Conservation (phyloP, 2,113 vertebrate species). For the Cisticola juncidis region DNA sequence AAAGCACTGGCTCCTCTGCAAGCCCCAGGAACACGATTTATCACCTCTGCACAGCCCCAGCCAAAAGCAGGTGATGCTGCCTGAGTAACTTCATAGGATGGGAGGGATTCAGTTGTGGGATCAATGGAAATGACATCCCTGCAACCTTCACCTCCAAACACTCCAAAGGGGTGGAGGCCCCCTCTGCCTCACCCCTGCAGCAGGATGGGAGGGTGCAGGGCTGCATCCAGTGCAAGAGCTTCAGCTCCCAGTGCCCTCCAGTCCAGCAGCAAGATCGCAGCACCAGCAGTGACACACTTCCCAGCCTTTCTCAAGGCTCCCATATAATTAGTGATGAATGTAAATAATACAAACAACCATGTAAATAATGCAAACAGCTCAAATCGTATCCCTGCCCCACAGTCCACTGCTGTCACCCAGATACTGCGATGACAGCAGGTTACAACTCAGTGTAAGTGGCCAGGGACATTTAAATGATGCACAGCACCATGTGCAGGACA, state of each 20-base stretch:
- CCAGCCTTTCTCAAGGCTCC: neutral
- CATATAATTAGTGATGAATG: neutral
- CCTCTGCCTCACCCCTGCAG: neutral
- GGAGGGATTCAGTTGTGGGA: neutral
- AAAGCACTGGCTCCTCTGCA: neutral
- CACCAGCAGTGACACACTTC: neutral
- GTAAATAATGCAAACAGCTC: slow-evolving; percentile 23
- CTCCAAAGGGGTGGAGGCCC: neutral
- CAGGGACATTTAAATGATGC: neutral
- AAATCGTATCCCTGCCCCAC: neutral
- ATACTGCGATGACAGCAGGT: neutral
- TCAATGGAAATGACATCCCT: neutral
- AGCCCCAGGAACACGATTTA: rapidly evolving
- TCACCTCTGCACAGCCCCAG: neutral
- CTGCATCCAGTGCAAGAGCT: neutral
- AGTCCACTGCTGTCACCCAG: neutral
- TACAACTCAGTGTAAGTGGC: neutral
- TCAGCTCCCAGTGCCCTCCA: neutral
- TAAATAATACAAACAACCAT: neutral
- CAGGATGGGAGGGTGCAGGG: rapidly evolving
- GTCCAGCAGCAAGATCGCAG: neutral
- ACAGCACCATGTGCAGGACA: neutral
- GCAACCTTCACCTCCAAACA: neutral
- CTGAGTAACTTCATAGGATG: neutral
- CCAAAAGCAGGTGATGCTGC: neutral